Conservation (phyloP, 35 echinoderm and acorn worm genomes). For the Acanthaster planci region DNA sequence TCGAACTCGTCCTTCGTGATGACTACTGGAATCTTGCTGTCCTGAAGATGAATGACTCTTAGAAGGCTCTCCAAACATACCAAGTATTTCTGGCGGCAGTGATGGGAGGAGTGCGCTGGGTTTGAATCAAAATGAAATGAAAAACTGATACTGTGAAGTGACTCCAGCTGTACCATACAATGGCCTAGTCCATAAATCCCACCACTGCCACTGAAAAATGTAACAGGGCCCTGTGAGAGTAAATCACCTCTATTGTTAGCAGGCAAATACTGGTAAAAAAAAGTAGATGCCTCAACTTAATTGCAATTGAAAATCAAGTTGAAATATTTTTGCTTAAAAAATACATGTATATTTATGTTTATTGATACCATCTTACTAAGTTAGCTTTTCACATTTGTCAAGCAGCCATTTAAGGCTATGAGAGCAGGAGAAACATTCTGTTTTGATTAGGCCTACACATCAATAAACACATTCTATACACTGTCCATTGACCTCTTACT, state of each 20-base stretch:
- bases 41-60: not conserved
- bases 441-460: too few relatives aligned
- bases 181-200: not conserved
- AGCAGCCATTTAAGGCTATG: too few relatives aligned
- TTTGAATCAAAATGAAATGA: not conserved
- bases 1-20: constrained; percentile 12
- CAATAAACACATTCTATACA: too few relatives aligned
- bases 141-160: not conserved
- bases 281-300: too few relatives aligned
- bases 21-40: not conserved
- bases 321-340: not conserved
- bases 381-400: too few relatives aligned
- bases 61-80: not conserved
- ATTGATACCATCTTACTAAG: too few relatives aligned
- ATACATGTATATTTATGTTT: too few relatives aligned
- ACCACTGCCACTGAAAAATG: not conserved
- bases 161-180: not conserved
- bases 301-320: too few relatives aligned
- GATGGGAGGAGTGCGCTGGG: not conserved
- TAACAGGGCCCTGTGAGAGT: not conserved
- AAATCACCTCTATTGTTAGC: not conserved
- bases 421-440: too few relatives aligned
- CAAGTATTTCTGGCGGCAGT: not conserved
- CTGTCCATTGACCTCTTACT: too few relatives aligned
- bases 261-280: too few relatives aligned